Evolutionary conservation across 2,888 invertebrate genomes (phyloP).

Genomic region (Zootermopsis nevadensis): DNA sequence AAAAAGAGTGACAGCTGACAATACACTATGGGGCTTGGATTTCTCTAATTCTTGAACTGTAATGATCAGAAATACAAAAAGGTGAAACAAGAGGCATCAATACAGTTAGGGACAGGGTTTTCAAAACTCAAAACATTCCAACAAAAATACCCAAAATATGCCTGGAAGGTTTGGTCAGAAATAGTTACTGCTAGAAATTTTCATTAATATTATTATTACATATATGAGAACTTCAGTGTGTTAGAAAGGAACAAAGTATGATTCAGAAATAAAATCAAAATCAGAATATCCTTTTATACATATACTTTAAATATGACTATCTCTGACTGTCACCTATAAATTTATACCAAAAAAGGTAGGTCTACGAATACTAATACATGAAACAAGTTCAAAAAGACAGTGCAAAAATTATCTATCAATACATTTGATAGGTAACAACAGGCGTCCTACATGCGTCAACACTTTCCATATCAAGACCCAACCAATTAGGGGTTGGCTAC

Average conservation of each 20-base stretch:
- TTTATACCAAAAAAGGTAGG: not conserved
- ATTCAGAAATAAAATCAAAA: no score
- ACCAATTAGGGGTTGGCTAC: slow-evolving; percentile 62
- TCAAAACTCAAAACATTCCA: slow-evolving; percentile 33
- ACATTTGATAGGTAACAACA: not conserved
- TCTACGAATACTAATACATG: not conserved
- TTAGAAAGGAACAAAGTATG: no score
- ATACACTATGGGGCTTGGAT: not conserved
- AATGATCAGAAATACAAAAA: not conserved
- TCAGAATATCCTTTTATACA: no score
- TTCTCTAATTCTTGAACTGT: not conserved
- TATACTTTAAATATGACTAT: no score
- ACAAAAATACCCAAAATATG: not conserved
- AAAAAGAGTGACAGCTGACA: not conserved
- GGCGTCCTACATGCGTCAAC: slow-evolving; percentile 7
- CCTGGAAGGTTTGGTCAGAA: not conserved
- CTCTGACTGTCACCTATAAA: not conserved
- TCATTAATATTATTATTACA: no score
- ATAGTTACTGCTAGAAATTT: not conserved
- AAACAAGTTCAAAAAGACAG: not conserved
- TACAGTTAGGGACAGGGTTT: not conserved
- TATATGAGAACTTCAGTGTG: no score
- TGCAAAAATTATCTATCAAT: not conserved
- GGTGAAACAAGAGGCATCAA: not conserved
- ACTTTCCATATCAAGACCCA: slow-evolving; percentile 13